Percentiles rank a stretch among this genome's conserved stretches.
Evolutionary conservation across 1,140 invertebrate species (phyloP).

Genomic region (Aphaenogaster rudis): DNA sequence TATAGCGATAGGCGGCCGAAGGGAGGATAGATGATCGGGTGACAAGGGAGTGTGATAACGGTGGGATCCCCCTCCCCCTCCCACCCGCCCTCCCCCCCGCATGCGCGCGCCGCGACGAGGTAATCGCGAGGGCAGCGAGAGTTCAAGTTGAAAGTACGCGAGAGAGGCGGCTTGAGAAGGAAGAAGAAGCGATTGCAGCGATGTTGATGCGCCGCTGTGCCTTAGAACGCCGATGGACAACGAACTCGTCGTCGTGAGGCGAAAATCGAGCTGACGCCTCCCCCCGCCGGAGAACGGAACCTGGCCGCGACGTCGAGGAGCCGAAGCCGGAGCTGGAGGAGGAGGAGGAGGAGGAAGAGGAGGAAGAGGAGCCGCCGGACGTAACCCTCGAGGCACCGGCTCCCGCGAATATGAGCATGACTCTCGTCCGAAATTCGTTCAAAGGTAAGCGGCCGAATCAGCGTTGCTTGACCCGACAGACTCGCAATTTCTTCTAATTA

Average conservation of each 20-base stretch:
- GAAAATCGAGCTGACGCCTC: constrained; percentile 50
- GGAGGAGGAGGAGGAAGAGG: constrained; percentile 46
- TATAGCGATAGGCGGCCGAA: background rate
- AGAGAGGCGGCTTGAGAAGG: background rate
- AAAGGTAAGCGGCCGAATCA: constrained; percentile 81
- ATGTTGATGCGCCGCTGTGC: constrained; percentile 66
- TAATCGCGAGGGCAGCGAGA: constrained; percentile 18
- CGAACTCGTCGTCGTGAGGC: constrained; percentile 66
- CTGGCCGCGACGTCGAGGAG: constrained; percentile 68
- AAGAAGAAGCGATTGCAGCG: constrained; percentile 14
- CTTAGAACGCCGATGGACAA: constrained; percentile 74
- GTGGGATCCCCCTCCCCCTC: constrained; percentile 1
- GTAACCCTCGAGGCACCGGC: constrained; percentile 68
- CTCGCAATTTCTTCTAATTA: background rate
- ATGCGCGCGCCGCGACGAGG: constrained; percentile 20
- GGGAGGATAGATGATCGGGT: constrained; percentile 11
- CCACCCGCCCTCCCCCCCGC: too few species aligned
- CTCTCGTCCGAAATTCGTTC: constrained; percentile 84
- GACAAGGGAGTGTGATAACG: constrained; percentile 28
- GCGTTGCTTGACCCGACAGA: background rate
- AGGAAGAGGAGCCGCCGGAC: constrained; percentile 68
- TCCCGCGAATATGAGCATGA: constrained; percentile 86
- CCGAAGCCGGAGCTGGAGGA: constrained; percentile 54
- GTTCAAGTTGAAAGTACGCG: constrained; percentile 30
- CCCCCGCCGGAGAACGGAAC: constrained; percentile 48